Evolutionary conservation across 2,113 vertebrate species (phyloP).

Genomic region (Scartelaos histophorus): DNA sequence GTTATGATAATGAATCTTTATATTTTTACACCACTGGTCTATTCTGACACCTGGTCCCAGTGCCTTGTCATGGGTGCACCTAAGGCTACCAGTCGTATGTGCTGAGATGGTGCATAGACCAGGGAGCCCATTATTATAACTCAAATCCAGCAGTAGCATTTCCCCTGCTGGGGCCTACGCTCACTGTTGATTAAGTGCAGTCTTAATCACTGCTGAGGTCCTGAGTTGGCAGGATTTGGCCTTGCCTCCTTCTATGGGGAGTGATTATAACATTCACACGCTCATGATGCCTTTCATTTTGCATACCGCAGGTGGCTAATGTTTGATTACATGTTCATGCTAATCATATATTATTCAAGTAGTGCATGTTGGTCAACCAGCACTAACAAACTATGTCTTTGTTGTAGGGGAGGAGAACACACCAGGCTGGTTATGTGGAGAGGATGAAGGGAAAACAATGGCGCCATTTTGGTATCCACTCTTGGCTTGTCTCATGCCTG

Average conservation of each 20-base stretch:
- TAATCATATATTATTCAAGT: conserved; percentile 30
- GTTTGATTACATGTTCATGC: conserved; percentile 31
- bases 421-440: conserved; percentile 88
- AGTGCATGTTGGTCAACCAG: conserved; percentile 10
- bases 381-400: conserved; percentile 12
- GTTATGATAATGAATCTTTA: conserved; percentile 38
- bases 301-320: conserved; percentile 19
- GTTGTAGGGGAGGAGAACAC: conserved; percentile 89
- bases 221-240: conserved; percentile 40
- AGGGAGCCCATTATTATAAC: conserved; percentile 52
- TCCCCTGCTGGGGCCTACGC: conserved; percentile 54
- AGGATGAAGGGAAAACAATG: conserved; percentile 85
- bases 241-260: conserved; percentile 34
- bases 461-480: conserved; percentile 86
- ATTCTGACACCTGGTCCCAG: conserved; percentile 33
- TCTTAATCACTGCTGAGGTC: conserved; percentile 56
- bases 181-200: conserved; percentile 66
- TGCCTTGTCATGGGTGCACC: conserved; percentile 50
- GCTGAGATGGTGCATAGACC: conserved; percentile 24
- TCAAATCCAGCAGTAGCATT: conserved; percentile 46
- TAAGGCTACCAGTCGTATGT: conserved; percentile 29
- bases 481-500: conserved; percentile 83
- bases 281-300: conserved; percentile 49
- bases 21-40: conserved; percentile 32
- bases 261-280: conserved; percentile 52